Percentiles rank a stretch among this genome's conserved stretches.
phyloP scores from a whole-genome alignment of 2,113 vertebrate genomes.

The Lethenteron camtschaticum region DNA sequence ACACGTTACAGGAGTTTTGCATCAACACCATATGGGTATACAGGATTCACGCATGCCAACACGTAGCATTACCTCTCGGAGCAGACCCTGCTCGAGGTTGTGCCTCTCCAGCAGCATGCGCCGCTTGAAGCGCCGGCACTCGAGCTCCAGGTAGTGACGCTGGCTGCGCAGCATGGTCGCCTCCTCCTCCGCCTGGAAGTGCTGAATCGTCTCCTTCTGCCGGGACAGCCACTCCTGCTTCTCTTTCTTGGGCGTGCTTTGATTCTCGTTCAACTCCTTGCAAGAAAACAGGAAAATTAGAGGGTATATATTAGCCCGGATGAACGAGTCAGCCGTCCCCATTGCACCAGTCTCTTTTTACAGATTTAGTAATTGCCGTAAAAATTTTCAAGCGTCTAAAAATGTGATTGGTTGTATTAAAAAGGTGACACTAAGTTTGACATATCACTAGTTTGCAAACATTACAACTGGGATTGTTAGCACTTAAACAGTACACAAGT shows the following conservation, averaged over 20 bases:
- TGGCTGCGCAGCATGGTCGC: slow-evolving; percentile 76
- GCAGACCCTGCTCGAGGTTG: slow-evolving; percentile 74
- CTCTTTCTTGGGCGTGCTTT: slow-evolving; percentile 96
- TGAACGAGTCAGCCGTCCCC: too few relatives aligned
- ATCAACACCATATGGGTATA: background rate
- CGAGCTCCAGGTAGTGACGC: slow-evolving; percentile 79
- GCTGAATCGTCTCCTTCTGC: slow-evolving; percentile 94
- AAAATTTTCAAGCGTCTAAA: too few relatives aligned
- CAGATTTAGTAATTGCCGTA: too few relatives aligned
- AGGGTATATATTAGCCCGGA: background rate
- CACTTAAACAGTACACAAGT: too few relatives aligned
- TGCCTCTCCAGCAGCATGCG: slow-evolving; percentile 83
- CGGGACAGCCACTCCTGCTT: slow-evolving; percentile 97
- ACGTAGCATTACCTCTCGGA: slow-evolving; percentile 43
- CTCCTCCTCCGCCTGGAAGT: slow-evolving; percentile 93
- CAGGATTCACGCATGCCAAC: background rate
- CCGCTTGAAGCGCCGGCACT: slow-evolving; percentile 82
- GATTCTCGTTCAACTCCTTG: slow-evolving; percentile 90
- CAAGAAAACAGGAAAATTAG: slow-evolving; percentile 9
- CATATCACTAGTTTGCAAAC: too few relatives aligned
- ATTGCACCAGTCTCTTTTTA: too few relatives aligned
- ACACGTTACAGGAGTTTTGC: too few relatives aligned
- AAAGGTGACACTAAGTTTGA: too few relatives aligned
- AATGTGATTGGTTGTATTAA: too few relatives aligned
- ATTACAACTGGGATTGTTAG: too few relatives aligned